Percentiles rank a stretch among this genome's conserved stretches.
These are phyloP conservation scores for Gulo gulo DNA, from an alignment of 2,113 vertebrate species.

Conservation along the genomic window DNA sequence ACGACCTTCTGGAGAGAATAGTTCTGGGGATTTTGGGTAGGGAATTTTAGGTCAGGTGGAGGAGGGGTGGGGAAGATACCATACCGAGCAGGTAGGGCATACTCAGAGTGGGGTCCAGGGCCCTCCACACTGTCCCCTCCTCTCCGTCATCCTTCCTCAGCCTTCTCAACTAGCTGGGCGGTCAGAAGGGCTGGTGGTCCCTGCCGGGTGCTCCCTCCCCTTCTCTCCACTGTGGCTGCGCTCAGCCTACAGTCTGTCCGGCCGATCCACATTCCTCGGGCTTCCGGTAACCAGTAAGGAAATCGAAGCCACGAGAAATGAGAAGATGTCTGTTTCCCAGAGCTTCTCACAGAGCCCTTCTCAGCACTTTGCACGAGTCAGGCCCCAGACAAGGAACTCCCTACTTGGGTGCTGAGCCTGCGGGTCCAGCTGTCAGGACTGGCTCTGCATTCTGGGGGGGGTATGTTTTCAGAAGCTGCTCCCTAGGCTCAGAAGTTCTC, in stretches of 20 bases:
- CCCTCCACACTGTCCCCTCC: not conserved
- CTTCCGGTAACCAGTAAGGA: constrained; percentile 17
- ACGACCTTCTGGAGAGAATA: not conserved
- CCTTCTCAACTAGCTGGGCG: not conserved
- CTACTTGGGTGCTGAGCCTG: no score
- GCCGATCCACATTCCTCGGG: constrained; percentile 22
- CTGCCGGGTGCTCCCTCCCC: rapidly evolving
- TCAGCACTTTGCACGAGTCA: rapidly evolving
- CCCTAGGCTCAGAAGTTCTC: not conserved
- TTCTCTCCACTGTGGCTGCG: not conserved
- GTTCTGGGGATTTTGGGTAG: not conserved
- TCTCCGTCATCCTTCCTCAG: not conserved
- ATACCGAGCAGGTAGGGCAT: not conserved
- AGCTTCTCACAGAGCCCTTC: not conserved
- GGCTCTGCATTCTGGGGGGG: not conserved
- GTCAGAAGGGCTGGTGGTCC: rapidly evolving
- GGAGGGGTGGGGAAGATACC: not conserved
- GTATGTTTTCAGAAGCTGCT: not conserved
- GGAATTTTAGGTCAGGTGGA: not conserved
- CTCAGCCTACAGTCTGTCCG: not conserved
- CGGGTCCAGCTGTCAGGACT: not conserved
- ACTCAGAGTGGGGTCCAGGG: no score
- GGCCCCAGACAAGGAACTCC: not conserved
- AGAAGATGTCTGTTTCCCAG: not conserved
- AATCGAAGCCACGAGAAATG: not conserved